Evolutionary conservation across 1,140 invertebrate genomes (phyloP).

Genomic region (Halyomorpha halys): DNA sequence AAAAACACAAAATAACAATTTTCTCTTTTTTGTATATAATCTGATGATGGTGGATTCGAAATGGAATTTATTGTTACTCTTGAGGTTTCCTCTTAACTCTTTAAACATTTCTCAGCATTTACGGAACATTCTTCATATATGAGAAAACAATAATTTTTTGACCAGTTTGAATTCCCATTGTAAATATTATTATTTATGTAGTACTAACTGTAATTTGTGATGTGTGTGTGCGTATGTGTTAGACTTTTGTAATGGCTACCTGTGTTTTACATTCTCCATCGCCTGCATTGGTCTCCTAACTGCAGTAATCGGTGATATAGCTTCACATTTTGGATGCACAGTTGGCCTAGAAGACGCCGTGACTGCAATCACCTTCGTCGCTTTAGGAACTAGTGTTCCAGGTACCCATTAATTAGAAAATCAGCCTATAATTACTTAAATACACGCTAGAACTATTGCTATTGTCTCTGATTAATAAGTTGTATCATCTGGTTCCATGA

Average conservation of each 20-base stretch:
- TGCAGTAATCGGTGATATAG: constrained; percentile 90
- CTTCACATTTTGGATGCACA: constrained; percentile 95
- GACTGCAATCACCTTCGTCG: constrained; percentile 93
- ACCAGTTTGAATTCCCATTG: too few species aligned
- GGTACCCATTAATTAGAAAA: constrained; percentile 47
- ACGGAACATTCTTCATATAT: too few species aligned
- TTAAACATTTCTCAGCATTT: too few species aligned
- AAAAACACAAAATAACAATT: too few species aligned
- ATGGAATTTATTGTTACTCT: too few species aligned
- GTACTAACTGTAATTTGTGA: background rate
- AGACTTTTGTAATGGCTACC: constrained; percentile 79
- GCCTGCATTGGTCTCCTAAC: constrained; percentile 88
- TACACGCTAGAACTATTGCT: background rate
- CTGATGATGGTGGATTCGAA: too few species aligned
- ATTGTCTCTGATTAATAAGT: background rate
- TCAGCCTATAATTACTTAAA: background rate
- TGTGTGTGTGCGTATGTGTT: constrained; percentile 23
- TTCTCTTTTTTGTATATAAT: too few species aligned
- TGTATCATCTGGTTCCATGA: too few species aligned
- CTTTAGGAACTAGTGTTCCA: constrained; percentile 91
- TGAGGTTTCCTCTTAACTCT: too few species aligned
- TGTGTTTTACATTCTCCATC: constrained; percentile 89
- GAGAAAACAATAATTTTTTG: too few species aligned
- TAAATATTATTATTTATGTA: too few species aligned
- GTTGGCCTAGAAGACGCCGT: constrained; percentile 91